Evolutionary conservation across 2,797 vertebrate species (phyloP).

Genomic region (Antennarius maculatus): DNA sequence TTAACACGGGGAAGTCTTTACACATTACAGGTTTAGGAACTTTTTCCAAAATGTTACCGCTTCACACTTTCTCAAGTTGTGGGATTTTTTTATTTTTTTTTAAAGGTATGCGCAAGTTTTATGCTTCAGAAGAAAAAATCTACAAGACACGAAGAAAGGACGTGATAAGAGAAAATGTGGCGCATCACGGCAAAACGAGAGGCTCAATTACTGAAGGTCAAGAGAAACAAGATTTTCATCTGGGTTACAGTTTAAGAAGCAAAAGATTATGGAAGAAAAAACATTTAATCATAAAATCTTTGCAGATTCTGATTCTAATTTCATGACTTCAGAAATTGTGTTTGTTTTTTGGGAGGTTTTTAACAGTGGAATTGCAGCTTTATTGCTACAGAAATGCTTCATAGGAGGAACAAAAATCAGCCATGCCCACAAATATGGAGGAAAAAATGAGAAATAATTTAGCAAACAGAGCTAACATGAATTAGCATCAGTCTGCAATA

Average conservation of each 20-base stretch:
- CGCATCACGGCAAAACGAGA: no score
- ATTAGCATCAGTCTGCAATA: not conserved
- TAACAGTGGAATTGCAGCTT: constrained; percentile 1
- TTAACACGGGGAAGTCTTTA: constrained; percentile 11
- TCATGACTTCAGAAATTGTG: no score
- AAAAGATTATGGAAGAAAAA: not conserved
- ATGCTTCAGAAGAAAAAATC: not conserved
- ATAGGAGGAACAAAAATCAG: no score
- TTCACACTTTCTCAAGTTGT: not conserved
- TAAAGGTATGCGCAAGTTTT: not conserved
- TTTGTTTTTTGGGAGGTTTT: not conserved
- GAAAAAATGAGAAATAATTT: not conserved
- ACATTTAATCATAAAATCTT: not conserved
- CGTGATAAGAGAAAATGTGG: no score
- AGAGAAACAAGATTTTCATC: not conserved
- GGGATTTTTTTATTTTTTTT: not conserved
- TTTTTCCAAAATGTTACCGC: constrained; percentile 4
- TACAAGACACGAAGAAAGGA: no score
- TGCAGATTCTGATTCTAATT: not conserved
- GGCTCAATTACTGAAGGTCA: not conserved
- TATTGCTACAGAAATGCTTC: not conserved
- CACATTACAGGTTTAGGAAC: constrained; percentile 1
- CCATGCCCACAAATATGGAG: not conserved
- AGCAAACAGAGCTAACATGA: not conserved
- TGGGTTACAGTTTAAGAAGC: not conserved